phyloP scores from a whole-genome alignment of 2,888 invertebrate genomes.

The Melipona bicolor region DNA sequence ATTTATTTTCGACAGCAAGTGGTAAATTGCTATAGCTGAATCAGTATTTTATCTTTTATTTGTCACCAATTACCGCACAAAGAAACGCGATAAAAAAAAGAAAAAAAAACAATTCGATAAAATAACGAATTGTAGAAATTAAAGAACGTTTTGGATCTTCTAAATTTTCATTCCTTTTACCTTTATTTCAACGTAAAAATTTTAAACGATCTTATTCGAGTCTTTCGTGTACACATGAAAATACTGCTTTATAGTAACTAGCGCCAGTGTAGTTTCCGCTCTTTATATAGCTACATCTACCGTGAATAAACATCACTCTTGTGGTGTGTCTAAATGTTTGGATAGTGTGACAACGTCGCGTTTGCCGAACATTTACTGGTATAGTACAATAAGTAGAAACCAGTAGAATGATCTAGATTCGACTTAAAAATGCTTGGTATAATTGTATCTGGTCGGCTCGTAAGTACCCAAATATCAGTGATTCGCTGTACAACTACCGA shows the following conservation, averaged over 20 bases:
- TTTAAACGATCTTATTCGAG: not conserved
- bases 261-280: constrained; percentile 18
- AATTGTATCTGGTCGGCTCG: constrained; percentile 93
- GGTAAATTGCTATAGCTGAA: not conserved
- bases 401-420: constrained; percentile 63
- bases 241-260: not conserved
- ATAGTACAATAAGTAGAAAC: constrained; percentile 28
- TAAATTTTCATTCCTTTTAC: not conserved
- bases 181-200: not conserved
- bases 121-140: not conserved
- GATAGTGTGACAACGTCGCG: not conserved
- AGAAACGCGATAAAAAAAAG: not conserved
- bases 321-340: constrained; percentile 31
- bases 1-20: not conserved
- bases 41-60: not conserved
- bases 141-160: not conserved
- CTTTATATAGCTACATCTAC: constrained; percentile 4
- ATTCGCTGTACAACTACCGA: not conserved
- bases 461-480: constrained; percentile 86
- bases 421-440: constrained; percentile 88
- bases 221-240: not conserved
- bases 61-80: not conserved
- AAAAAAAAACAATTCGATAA: not conserved
- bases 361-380: constrained; percentile 6
- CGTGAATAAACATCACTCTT: constrained; percentile 10